phyloP scores from a whole-genome alignment of 2,888 invertebrate species.

The Dendrolimus pini region DNA sequence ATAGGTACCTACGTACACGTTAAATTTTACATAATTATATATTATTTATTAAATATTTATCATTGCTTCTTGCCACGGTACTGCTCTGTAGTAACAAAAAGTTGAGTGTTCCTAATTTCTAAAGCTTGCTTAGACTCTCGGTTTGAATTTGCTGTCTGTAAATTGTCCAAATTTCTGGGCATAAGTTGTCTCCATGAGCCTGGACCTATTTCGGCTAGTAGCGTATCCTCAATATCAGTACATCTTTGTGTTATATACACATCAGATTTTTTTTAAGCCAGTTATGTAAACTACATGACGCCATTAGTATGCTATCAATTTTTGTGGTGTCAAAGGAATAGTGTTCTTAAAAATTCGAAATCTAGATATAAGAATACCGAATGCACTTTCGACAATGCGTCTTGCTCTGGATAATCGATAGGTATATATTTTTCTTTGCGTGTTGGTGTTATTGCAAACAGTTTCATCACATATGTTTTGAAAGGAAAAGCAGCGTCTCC shows the following conservation, averaged over 20 bases:
- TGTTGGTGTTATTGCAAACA: no score
- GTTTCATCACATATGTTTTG: no score
- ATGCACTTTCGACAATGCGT: neutral
- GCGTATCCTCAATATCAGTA: conserved; percentile 7
- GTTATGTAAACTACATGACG: conserved; percentile 1
- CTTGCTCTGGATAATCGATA: conserved; percentile 11
- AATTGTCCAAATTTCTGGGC: conserved; percentile 9
- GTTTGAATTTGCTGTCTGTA: conserved; percentile 8
- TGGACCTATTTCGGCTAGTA: conserved; percentile 13
- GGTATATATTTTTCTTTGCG: conserved; percentile 9
- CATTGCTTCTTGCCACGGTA: conserved; percentile 13
- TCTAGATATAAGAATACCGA: conserved; percentile 4
- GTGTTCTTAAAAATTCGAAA: conserved; percentile 2
- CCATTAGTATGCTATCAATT: neutral
- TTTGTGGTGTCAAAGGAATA: neutral
- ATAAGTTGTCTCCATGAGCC: conserved; percentile 15
- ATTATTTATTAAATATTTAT: conserved; percentile 5
- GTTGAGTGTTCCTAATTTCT: conserved; percentile 8
- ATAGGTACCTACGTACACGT: neutral
- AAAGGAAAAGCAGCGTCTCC: no score
- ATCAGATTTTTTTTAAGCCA: conserved; percentile 7
- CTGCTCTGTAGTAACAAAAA: conserved; percentile 13
- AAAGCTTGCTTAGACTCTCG: conserved; percentile 11
- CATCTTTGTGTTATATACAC: conserved; percentile 9
- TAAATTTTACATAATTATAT: conserved; percentile 1